Evolutionary conservation across 2,888 invertebrate genomes (phyloP).

Genomic region (Andrena haemorrhoa): DNA sequence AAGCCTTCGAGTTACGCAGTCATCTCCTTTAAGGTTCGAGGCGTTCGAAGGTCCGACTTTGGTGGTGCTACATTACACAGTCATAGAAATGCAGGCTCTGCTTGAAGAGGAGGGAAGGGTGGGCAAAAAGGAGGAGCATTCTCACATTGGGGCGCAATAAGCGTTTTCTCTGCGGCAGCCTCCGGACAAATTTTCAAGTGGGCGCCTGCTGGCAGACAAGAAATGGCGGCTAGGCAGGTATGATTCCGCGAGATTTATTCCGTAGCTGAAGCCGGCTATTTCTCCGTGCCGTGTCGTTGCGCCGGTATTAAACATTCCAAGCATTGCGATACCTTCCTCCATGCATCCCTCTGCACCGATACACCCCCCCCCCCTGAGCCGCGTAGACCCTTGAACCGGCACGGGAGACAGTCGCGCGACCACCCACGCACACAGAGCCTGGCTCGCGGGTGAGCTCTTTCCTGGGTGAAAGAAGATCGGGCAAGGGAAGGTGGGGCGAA

Average conservation of each 20-base stretch:
- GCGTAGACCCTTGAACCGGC: constrained; percentile 33
- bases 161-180: constrained; percentile 42
- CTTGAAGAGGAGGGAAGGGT: not conserved
- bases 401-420: constrained; percentile 40
- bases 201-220: constrained; percentile 58
- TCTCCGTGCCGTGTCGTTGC: constrained; percentile 79
- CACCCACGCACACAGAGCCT: constrained; percentile 1
- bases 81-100: not conserved
- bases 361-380: constrained; percentile 40
- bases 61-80: not conserved
- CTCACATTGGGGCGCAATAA: constrained; percentile 59
- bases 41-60: too few species aligned
- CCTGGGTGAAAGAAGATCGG: not conserved
- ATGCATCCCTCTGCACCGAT: constrained; percentile 49
- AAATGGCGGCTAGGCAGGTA: constrained; percentile 66
- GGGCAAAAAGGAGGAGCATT: not conserved
- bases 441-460: not conserved
- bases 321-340: constrained; percentile 76
- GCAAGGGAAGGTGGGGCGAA: constrained; percentile 8
- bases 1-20: too few species aligned
- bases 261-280: constrained; percentile 77
- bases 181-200: constrained; percentile 61
- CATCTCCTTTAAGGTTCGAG: too few species aligned
- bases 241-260: constrained; percentile 80
- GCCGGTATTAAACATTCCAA: constrained; percentile 83